These are phyloP conservation scores for Iphiclides podalirius DNA, from an alignment of 2,888 invertebrate genomes.

Conservation along the genomic window DNA sequence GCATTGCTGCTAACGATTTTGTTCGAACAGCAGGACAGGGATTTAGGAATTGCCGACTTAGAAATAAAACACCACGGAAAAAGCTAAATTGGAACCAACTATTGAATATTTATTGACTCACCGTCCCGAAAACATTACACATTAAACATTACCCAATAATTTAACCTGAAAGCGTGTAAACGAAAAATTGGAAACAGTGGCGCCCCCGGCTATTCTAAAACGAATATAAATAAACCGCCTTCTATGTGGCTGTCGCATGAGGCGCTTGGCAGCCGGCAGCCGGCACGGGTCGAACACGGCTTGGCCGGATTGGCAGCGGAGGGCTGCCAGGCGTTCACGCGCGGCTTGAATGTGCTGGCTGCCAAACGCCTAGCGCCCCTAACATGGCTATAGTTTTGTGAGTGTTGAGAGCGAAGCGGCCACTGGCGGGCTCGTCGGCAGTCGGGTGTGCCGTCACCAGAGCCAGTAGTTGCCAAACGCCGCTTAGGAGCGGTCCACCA, in stretches of 20 bases:
- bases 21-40: too few species aligned
- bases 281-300: constrained; percentile 30
- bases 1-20: too few species aligned
- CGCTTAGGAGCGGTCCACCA: constrained; percentile 86
- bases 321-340: constrained; percentile 18
- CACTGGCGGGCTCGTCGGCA: constrained; percentile 22
- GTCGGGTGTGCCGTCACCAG: constrained; percentile 2
- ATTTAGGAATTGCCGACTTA: background rate
- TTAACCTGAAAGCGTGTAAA: constrained; percentile 72
- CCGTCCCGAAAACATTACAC: constrained; percentile 72
- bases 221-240: constrained; percentile 76
- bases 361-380: constrained; percentile 28
- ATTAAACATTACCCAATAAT: constrained; percentile 66
- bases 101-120: constrained; percentile 81
- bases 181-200: constrained; percentile 57
- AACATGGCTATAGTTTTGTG: constrained; percentile 30
- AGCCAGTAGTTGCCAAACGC: constrained; percentile 1
- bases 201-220: constrained; percentile 77
- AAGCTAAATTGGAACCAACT: constrained; percentile 76
- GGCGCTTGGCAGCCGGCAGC: constrained; percentile 49
- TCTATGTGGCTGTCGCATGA: constrained; percentile 80
- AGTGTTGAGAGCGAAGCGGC: constrained; percentile 29
- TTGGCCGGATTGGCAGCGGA: constrained; percentile 37
- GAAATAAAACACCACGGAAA: constrained; percentile 47
- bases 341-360: constrained; percentile 30